Evolutionary conservation across 2,888 invertebrate species (phyloP).

Genomic region (Orthonevra nobilis): DNA sequence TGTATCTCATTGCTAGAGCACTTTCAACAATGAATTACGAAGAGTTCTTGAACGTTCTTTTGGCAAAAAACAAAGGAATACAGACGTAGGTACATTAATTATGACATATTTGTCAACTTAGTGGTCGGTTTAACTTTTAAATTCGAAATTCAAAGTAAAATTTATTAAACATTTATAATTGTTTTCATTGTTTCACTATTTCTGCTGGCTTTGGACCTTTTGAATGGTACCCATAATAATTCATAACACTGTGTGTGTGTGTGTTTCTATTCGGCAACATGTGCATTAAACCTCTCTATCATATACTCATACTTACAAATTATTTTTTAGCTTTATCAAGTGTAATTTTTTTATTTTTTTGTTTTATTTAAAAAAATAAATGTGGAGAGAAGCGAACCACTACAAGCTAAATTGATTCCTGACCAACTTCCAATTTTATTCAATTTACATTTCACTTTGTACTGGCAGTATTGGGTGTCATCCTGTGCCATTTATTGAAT

Average conservation of each 20-base stretch:
- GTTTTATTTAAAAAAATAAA: conserved; percentile 67
- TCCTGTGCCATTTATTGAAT: conserved; percentile 71
- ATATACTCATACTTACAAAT: conserved; percentile 3
- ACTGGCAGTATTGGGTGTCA: conserved; percentile 49
- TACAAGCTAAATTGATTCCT: conserved; percentile 46
- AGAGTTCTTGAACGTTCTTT: conserved; percentile 39
- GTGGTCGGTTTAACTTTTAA: conserved; percentile 59
- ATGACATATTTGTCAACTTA: conserved; percentile 57
- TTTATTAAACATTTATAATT: conserved; percentile 27
- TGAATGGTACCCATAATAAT: conserved; percentile 26
- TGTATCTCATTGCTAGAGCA: conserved; percentile 27
- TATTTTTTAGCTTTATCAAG: conserved; percentile 25
- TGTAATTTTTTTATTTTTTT: conserved; percentile 29
- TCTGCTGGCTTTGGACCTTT: conserved; percentile 43
- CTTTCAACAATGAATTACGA: conserved; percentile 44
- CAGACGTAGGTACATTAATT: conserved; percentile 63
- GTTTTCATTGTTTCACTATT: conserved; percentile 19
- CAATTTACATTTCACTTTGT: conserved; percentile 57
- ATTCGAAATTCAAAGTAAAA: conserved; percentile 52
- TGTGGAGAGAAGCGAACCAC: conserved; percentile 59
- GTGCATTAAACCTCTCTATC: conserved; percentile 52
- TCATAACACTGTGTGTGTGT: conserved; percentile 13
- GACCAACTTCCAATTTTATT: conserved; percentile 33
- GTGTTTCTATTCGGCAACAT: conserved; percentile 47
- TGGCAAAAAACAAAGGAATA: conserved; percentile 66